Base-by-base conservation (phyloP, 1,140 invertebrate species). In the Euborellia annulipes region DNA sequence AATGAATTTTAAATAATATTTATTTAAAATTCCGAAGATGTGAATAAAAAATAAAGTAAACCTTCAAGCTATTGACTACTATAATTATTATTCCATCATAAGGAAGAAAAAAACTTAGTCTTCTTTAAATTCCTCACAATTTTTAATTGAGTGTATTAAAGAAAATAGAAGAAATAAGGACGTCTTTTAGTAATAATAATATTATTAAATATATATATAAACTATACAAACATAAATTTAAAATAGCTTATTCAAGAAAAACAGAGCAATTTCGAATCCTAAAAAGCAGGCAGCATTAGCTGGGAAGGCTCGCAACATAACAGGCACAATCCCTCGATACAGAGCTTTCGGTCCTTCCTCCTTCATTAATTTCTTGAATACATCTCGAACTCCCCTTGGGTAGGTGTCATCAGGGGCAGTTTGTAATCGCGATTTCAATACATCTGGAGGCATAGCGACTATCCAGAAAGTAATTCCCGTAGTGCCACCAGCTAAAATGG, bases 231-330 rank as follows among this genome's bases (percentile, higher is more conserved):
- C n/a, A n/a, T n/a, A n/a, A n/a, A n/a, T n/a, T n/a, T n/a, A n/a
- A n/a, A n/a, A n/a, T n/a, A 59, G 30, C 51, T 50, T 63, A 52
- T 74, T 70, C 11, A 75, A 53, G 45, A 71, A 61, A 50, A 68
- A 67, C 53, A 75, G 64, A n/a, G 73, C 70, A 18, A 81, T 50
- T 67, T 88, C 83, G 64, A 84, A 86, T 17, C 85, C 87, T 54
- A 89, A 64, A 65, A 92, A 92, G 60, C 88, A 91, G 2, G 85
- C 88, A 46, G 89, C 90, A 68, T 93, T 94, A n/a, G 89, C 87
- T 34, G 89, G 87, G 68, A 94, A 92, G 21, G 90, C 88, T 63
- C 90, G 68, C 8, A 93, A 62, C 71, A 94, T 78, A 7, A 95
- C 85, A 1, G 90, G 89, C 3, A 76, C 74, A 30, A 83, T 72